Conservation (phyloP, 1,140 invertebrate species). For the Zaprionus capensis region DNA sequence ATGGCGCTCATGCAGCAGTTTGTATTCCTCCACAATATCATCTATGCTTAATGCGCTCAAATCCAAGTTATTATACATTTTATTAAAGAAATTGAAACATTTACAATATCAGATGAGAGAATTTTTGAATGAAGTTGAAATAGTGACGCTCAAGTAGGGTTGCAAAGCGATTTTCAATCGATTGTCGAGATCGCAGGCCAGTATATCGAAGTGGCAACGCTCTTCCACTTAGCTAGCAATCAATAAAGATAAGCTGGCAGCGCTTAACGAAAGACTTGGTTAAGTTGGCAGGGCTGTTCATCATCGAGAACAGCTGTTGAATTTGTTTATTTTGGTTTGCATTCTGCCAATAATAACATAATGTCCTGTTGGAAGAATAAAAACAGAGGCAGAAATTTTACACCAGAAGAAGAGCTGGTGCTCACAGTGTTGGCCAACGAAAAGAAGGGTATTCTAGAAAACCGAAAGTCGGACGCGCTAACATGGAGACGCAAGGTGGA, state of each 20-base stretch:
- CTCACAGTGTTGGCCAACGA: slow-evolving; percentile 32
- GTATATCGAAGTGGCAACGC: neutral
- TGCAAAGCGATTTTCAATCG: neutral
- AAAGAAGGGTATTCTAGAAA: slow-evolving; percentile 24
- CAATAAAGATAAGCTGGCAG: neutral
- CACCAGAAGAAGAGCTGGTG: slow-evolving; percentile 27
- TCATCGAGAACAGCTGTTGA: neutral
- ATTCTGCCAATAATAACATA: slow-evolving; percentile 12
- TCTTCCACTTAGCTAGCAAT: neutral
- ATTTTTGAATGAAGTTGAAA: slow-evolving; percentile 39
- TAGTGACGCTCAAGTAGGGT: slow-evolving; percentile 27
- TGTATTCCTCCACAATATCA: slow-evolving; percentile 75
- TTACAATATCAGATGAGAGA: neutral
- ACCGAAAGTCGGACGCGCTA: slow-evolving; percentile 25
- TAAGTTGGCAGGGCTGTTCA: slow-evolving; percentile 7
- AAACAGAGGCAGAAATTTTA: slow-evolving; percentile 40
- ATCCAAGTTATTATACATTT: slow-evolving; percentile 64
- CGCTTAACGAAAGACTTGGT: neutral
- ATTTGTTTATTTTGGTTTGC: slow-evolving; percentile 17
- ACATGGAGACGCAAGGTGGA: slow-evolving; percentile 37
- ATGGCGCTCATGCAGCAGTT: slow-evolving; percentile 64
- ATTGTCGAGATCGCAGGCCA: neutral
- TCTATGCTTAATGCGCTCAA: slow-evolving; percentile 60
- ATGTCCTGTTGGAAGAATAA: slow-evolving; percentile 31
- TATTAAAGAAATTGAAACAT: neutral